A percentile compares a stretch with the other conserved stretches of the same genome.
Conservation (phyloP, 2,113 vertebrate genomes). For the Chroicocephalus ridibundus region DNA sequence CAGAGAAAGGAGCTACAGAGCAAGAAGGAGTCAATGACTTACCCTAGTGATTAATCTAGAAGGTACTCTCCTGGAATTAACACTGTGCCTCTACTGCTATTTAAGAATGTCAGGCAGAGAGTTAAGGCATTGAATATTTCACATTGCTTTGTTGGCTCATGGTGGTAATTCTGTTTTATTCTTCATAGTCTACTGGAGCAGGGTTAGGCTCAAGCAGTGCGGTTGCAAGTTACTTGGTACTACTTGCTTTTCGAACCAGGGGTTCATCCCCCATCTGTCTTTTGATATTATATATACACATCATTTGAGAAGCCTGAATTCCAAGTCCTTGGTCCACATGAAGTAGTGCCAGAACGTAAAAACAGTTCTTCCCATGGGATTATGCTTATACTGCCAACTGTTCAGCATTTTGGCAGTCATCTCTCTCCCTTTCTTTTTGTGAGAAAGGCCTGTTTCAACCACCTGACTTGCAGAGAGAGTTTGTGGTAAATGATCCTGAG, state of each 20-base stretch:
- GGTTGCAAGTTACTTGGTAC: neutral
- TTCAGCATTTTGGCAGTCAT: neutral
- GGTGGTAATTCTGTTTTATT: neutral
- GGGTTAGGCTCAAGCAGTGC: neutral
- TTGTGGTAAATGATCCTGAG: neutral
- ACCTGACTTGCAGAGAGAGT: neutral
- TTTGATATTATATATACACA: rapidly evolving
- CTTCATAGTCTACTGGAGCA: neutral
- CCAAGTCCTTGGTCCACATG: neutral
- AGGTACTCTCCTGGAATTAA: neutral
- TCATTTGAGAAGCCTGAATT: neutral
- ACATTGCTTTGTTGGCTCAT: neutral
- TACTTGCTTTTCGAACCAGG: neutral
- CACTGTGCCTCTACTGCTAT: neutral
- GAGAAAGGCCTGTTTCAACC: neutral
- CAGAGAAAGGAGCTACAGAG: neutral
- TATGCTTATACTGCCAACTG: neutral
- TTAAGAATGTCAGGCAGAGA: neutral
- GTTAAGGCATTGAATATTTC: neutral
- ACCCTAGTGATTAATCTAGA: neutral
- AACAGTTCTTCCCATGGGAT: neutral
- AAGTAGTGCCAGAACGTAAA: neutral
- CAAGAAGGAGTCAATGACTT: neutral
- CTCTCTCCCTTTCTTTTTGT: neutral
- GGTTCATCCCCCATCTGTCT: neutral